Evolutionary conservation across 2,888 invertebrate species (phyloP).

Genomic region (Noctua fimbriata): DNA sequence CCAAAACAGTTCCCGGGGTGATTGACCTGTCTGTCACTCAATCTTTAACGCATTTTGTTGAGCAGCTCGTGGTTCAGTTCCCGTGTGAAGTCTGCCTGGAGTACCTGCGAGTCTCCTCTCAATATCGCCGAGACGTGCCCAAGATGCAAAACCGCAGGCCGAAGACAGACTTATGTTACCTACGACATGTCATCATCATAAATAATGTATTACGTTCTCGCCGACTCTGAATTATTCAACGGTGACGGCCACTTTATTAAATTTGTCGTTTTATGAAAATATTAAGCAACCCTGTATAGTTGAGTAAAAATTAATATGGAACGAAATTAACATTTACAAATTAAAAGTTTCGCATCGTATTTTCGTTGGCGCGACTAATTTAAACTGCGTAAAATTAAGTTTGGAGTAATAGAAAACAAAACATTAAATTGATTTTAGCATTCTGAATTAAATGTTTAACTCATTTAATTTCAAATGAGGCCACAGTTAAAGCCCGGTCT

Average conservation of each 20-base stretch:
- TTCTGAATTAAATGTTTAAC: slow-evolving; percentile 33
- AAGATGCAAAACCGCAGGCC: slow-evolving; percentile 87
- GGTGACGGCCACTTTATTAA: slow-evolving; percentile 88
- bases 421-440: slow-evolving; percentile 63
- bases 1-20: slow-evolving; percentile 15
- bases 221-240: slow-evolving; percentile 88
- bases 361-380: slow-evolving; percentile 63
- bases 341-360: slow-evolving; percentile 70
- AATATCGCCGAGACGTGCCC: slow-evolving; percentile 85
- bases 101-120: slow-evolving; percentile 69
- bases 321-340: slow-evolving; percentile 77
- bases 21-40: slow-evolving; percentile 34
- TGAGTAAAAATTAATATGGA: slow-evolving; percentile 79
- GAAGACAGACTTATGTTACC: slow-evolving; percentile 84
- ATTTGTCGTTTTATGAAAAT: slow-evolving; percentile 87
- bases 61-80: slow-evolving; percentile 47
- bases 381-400: slow-evolving; percentile 61
- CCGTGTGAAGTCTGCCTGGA: slow-evolving; percentile 59
- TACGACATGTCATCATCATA: slow-evolving; percentile 88
- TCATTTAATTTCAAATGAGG: slow-evolving; percentile 36
- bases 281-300: slow-evolving; percentile 75
- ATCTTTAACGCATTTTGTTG: slow-evolving; percentile 46
- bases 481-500: slow-evolving; percentile 17
- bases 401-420: slow-evolving; percentile 62
- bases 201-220: slow-evolving; percentile 87